A percentile compares a stretch with the other conserved stretches of the same genome.
These are phyloP conservation scores for Ascidia mentula DNA, from an alignment of 23 tunicate species.

Conservation along the genomic window DNA sequence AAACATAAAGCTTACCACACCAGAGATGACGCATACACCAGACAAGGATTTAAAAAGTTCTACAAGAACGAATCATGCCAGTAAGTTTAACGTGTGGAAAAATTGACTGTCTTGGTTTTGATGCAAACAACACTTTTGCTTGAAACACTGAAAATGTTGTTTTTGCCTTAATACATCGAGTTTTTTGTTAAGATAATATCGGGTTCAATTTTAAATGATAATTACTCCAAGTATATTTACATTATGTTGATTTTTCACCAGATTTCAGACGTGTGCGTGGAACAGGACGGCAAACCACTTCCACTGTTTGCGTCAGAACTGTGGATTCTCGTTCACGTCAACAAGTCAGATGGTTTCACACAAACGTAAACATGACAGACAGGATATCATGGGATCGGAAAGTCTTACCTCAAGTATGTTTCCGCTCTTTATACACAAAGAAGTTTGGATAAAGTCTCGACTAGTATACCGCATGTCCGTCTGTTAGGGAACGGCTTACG, in stretches of 20 bases:
- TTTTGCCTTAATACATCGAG: too few species aligned
- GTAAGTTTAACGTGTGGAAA: conserved; percentile 57
- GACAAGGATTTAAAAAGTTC: conserved; percentile 87
- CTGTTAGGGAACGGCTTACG: not conserved
- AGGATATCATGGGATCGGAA: conserved; percentile 33
- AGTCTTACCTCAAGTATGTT: not conserved
- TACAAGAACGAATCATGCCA: conserved; percentile 81
- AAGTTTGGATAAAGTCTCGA: too few species aligned
- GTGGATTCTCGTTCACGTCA: conserved; percentile 71
- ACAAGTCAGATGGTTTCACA: conserved; percentile 87
- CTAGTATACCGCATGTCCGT: not conserved
- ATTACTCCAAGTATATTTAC: too few species aligned
- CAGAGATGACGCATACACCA: conserved; percentile 66
- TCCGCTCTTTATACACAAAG: too few species aligned
- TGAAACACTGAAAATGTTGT: too few species aligned
- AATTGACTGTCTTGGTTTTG: too few species aligned
- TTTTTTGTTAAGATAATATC: too few species aligned
- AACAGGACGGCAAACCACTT: conserved; percentile 72
- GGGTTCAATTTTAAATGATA: too few species aligned
- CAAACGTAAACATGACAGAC: conserved; percentile 86
- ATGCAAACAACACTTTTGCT: too few species aligned
- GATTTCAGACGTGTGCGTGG: conserved; percentile 70
- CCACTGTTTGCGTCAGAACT: conserved; percentile 74
- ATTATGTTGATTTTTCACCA: conserved; percentile 38
- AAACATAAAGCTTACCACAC: conserved; percentile 83